Conservation (phyloP, 2,888 invertebrate species). For the Belgica antarctica region DNA sequence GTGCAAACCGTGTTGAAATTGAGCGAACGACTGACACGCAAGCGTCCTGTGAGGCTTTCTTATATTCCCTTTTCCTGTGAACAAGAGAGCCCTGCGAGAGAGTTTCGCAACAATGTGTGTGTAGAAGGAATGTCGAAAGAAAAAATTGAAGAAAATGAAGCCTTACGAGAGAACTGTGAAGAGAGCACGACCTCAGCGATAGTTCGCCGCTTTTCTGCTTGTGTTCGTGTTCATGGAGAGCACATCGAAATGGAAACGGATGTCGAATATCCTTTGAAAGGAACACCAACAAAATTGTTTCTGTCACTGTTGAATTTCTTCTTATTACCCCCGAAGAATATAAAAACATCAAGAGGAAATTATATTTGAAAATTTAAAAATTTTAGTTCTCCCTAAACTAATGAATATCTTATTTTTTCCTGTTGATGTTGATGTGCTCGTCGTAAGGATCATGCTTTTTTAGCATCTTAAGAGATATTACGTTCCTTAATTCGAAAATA, state of each 20-base stretch:
- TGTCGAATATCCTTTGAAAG: conserved; percentile 25
- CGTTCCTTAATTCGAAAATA: not conserved
- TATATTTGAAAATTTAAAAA: conserved; percentile 25
- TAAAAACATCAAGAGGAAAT: conserved; percentile 9
- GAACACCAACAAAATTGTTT: conserved; percentile 23
- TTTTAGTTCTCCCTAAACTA: not conserved
- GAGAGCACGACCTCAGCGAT: not conserved
- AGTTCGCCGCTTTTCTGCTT: too few relatives aligned
- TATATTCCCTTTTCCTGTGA: not conserved
- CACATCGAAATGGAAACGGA: not conserved
- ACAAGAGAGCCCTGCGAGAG: not conserved
- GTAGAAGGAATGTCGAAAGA: not conserved
- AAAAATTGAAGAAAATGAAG: conserved; percentile 4
- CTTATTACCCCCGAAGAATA: conserved; percentile 9
- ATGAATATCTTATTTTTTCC: conserved; percentile 19
- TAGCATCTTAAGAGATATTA: not conserved
- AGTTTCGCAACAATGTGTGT: not conserved
- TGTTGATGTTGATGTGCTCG: not conserved
- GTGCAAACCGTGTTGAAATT: not conserved
- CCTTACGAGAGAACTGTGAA: not conserved
- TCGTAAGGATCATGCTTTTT: too few relatives aligned
- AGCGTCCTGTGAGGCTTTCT: conserved; percentile 27
- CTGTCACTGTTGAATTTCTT: conserved; percentile 15
- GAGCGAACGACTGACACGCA: conserved; percentile 14
- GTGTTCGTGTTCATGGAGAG: not conserved